Evolutionary conservation across 1,140 invertebrate species (phyloP), one percentile per base, ranked within the genome.

Genomic region (Nymphalis io): DNA sequence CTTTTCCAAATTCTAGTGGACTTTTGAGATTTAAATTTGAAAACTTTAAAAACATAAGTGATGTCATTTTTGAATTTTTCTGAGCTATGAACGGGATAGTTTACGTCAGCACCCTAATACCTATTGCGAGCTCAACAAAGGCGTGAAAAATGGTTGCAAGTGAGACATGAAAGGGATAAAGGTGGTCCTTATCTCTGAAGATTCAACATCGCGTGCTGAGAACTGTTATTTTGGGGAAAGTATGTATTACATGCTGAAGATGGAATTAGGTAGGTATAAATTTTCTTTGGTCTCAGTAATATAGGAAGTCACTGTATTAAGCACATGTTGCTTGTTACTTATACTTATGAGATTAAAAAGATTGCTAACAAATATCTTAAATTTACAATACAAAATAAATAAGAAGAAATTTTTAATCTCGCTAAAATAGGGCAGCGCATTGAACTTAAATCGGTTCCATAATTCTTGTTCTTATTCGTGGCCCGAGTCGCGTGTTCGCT

Each of bases 91-190:
- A 63, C 74, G 73, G 76, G 81, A 81, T 79, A 78, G 78, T 79
- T 70, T 61, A 59, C 71, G 65, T 74, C 73, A 72, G 67, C 76
- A 77, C 80, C 78, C 78, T 83, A 78, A 82, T 81, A 70, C 77
- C 75, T 80, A 83, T 71, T 77, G 73, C 72, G 68, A 60, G 61
- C 63, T 60, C 59, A 61, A 82, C 81, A 83, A 85, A 85, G 77
- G 64, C 78, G 79, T 85, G 83, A 85, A 82, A 85, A 85, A 85
- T 85, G 81, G 77, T 79, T 69, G 76, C 70, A 70, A 79, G 77
- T 74, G 75, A 82, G 78, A 77, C 78, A 70, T 79, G 77, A 83
- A 83, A 80, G 72, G 81, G 83, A 85, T 83, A 73, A 82, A 85
- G 80, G 81, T 80, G 78, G 59, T 68, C 67, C 70, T 79, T 80